phyloP scores from a whole-genome alignment of 2,797 vertebrate species.

The Acanthurus lineatus region DNA sequence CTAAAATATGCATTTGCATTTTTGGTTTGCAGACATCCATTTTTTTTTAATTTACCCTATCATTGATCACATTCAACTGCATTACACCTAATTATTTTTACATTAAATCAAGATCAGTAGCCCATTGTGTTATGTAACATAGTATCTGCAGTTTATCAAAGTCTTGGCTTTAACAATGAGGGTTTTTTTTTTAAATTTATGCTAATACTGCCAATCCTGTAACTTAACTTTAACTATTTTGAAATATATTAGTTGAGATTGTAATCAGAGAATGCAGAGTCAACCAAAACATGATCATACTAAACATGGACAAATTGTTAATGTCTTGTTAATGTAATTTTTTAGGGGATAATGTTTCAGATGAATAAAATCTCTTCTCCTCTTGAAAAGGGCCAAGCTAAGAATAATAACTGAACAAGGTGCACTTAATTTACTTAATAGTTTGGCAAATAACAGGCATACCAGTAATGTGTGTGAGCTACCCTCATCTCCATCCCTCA shows the following conservation, averaged over 20 bases:
- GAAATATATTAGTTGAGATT: neutral
- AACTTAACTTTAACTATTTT: neutral
- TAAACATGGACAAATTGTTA: neutral
- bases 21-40: neutral
- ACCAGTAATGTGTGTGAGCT: neutral
- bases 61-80: neutral
- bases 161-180: no score
- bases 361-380: neutral
- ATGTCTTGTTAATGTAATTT: no score
- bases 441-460: conserved; percentile 13
- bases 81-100: no score
- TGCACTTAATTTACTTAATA: neutral
- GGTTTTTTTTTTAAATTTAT: neutral
- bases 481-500: neutral
- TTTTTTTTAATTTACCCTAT: neutral
- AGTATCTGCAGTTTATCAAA: no score
- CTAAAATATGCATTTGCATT: neutral
- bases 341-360: neutral
- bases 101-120: no score
- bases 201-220: neutral
- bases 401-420: neutral
- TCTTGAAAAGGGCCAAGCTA: neutral
- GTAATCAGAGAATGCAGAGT: neutral
- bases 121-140: no score
- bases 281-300: neutral